A percentile compares a stretch with the other conserved stretches of the same genome.
phyloP scores from a whole-genome alignment of 2,888 invertebrate genomes.

The Orthosia incerta region DNA sequence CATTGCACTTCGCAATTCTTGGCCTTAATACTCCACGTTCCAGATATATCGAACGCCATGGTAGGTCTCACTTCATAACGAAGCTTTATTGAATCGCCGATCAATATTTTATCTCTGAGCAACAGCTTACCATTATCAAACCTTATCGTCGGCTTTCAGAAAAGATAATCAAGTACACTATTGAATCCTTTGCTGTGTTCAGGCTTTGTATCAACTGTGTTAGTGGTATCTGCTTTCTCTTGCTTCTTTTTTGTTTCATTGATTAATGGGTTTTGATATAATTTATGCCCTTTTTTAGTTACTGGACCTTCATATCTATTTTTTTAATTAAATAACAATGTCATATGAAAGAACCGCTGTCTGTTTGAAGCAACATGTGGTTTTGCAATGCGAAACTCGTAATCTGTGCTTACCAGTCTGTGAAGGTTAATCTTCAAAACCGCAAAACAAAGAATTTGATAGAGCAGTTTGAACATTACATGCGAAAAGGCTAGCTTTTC shows the following conservation, averaged over 20 bases:
- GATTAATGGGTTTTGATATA: conserved; percentile 35
- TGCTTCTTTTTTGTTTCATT: conserved; percentile 41
- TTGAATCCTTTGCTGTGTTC: conserved; percentile 57
- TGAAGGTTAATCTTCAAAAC: conserved; percentile 18
- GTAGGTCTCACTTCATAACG: conserved; percentile 70
- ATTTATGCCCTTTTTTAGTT: conserved; percentile 9
- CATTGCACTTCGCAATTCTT: conserved; percentile 63
- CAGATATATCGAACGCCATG: conserved; percentile 68
- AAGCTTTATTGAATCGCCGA: conserved; percentile 78
- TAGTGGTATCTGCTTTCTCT: conserved; percentile 38
- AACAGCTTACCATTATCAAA: conserved; percentile 66
- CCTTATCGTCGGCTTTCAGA: conserved; percentile 71
- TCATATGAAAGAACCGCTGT: not conserved
- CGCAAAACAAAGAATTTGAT: conserved; percentile 9
- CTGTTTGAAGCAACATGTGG: not conserved
- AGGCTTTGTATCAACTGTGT: conserved; percentile 40
- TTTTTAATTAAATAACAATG: not conserved
- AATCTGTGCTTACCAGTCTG: conserved; percentile 6
- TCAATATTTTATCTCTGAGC: conserved; percentile 78
- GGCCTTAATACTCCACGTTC: conserved; percentile 78
- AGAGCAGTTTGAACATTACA: not conserved
- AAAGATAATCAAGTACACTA: conserved; percentile 68
- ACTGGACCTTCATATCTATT: not conserved
- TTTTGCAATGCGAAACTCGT: conserved; percentile 2
- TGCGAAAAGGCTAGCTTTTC: not conserved